A percentile compares a stretch with the other conserved stretches of the same genome.
Evolutionary conservation across 2,888 invertebrate species (phyloP).

Genomic region (Spicauda simplicius): DNA sequence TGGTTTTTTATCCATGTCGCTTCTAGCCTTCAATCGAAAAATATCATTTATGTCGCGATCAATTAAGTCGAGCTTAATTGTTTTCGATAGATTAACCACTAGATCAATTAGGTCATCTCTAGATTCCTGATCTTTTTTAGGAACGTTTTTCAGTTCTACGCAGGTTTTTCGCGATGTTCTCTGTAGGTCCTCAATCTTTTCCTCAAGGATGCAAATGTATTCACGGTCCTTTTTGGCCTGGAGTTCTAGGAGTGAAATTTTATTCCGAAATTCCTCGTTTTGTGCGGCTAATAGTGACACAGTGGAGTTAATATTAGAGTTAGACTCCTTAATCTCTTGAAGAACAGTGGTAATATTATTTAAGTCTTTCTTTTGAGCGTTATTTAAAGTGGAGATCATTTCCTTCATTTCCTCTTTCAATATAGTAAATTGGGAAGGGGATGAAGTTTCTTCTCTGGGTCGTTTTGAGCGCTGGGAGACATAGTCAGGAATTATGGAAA

Average conservation of each 20-base stretch:
- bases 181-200: conserved; percentile 1
- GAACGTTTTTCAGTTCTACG: conserved; percentile 39
- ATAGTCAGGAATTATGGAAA: neutral
- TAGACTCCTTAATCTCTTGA: neutral
- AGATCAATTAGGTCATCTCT: conserved; percentile 34
- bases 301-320: neutral
- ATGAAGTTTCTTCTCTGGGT: conserved; percentile 7
- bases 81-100: conserved; percentile 19
- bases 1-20: conserved; percentile 14
- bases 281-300: conserved; percentile 3
- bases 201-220: neutral
- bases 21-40: conserved; percentile 26
- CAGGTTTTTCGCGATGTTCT: conserved; percentile 16
- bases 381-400: neutral
- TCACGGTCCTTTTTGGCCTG: conserved; percentile 6
- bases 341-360: neutral
- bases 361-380: neutral
- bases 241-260: neutral
- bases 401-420: conserved; percentile 7
- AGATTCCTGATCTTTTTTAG: conserved; percentile 16
- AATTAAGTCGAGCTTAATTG: conserved; percentile 6
- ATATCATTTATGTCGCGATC: conserved; percentile 36
- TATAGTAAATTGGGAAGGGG: conserved; percentile 2
- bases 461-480: conserved; percentile 8
- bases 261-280: neutral